Evolutionary conservation across 2,888 invertebrate species (phyloP), one percentile per base, ranked within the genome.

Genomic region (Malachius bipustulatus): DNA sequence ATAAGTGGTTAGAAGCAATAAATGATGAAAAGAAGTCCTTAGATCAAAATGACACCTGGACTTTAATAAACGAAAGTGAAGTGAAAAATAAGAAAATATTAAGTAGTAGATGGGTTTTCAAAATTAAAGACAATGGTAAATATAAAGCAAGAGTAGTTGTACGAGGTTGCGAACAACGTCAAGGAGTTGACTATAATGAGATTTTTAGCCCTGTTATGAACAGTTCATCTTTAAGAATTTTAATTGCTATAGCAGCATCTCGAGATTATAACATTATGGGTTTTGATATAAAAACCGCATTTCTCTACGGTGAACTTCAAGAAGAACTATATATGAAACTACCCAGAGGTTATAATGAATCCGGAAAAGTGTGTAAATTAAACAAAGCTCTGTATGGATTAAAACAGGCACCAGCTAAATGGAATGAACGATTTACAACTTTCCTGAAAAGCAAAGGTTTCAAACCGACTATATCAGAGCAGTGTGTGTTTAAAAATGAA

Each of bases 1-100:
- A 30, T 13, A 34, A 43, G n/a, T 43, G 37, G 43, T 16, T 14
- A n/a, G 16, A 31, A 28, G 42, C 44, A 8, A 40, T 42, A 11
- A 10, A 39, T 27, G 38, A 44, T 34, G 48, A 48, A 45, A 44
- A 45, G 26, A 31, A 41, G 13, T 45, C 44, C 4, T 35, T 49
- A 4, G n/a, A 40, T 10, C 35, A 43, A 29, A 48, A 46, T 28
- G 24, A 44, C 10, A 46, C 47, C 12, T 45, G 45, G 47, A 34
- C 34, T 2, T 16, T 29, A 9, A 39, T 42, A n/a, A 30, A 30
- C 36, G 30, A 29, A 32, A 26, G 32, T 12, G 36, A 41, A 35
- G 42, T 33, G 28, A 26, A 14, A 32, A 34, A 32, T 19, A 19
- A 19, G n/a, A 19, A 19, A 19, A 19, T n/a, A 8, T 19, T 19